phyloP scores from a whole-genome alignment of 2,888 invertebrate genomes.

The Apomyelois bistriatella region DNA sequence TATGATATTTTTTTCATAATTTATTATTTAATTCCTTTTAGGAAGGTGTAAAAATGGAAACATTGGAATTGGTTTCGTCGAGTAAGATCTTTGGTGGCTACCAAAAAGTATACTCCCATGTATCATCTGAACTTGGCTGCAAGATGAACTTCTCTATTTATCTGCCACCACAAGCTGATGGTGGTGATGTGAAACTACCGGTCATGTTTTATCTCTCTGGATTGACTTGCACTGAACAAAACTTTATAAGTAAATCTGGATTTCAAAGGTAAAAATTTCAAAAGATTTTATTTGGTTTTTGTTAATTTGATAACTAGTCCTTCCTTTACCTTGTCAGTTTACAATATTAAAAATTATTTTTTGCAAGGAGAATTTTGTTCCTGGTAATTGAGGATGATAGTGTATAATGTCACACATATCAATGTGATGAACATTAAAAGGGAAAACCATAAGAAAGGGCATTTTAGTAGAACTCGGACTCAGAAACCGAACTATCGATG shows the following conservation, averaged over 20 bases:
- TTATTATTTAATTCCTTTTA: background rate
- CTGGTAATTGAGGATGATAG: too few species aligned
- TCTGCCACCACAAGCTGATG: conserved; percentile 88
- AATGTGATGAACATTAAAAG: too few species aligned
- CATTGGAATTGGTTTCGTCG: conserved; percentile 81
- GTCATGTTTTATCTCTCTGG: conserved; percentile 96
- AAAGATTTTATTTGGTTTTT: too few species aligned
- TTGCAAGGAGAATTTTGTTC: too few species aligned
- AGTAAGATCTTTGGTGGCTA: conserved; percentile 90
- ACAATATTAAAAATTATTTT: too few species aligned
- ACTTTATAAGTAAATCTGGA: conserved; percentile 97
- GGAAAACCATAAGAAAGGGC: too few species aligned
- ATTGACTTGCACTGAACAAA: conserved; percentile 95
- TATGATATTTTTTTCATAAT: too few species aligned
- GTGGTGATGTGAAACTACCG: conserved; percentile 83
- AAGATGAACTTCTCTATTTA: conserved; percentile 96
- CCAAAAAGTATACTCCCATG: conserved; percentile 91
- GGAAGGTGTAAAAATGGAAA: conserved; percentile 53
- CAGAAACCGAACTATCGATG: too few species aligned
- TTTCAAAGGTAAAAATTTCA: conserved; percentile 82
- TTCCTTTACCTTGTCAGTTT: too few species aligned
- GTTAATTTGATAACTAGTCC: too few species aligned
- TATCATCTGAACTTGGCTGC: conserved; percentile 89
- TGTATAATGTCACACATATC: too few species aligned
- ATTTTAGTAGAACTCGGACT: too few species aligned